These are phyloP conservation scores for Pachyrhynchus sulphureomaculatus DNA, from an alignment of 1,140 invertebrate genomes.

Conservation along the genomic window DNA sequence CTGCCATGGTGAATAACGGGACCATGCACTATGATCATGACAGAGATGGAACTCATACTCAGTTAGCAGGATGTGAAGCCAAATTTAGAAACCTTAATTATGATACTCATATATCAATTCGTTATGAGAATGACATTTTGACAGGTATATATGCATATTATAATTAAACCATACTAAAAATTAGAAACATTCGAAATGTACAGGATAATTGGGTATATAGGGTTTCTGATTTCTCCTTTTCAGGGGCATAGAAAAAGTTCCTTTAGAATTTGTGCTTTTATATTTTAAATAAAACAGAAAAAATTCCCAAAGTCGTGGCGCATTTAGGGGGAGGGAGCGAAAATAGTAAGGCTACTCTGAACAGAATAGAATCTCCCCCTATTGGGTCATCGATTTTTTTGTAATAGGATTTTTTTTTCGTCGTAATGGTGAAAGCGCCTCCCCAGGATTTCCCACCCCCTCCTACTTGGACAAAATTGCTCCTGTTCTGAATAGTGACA, in stretches of 20 bases:
- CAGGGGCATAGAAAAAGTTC: background rate
- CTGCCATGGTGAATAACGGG: slow-evolving; percentile 98
- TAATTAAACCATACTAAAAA: background rate
- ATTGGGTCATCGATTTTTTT: too few relatives aligned
- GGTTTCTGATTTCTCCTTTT: background rate
- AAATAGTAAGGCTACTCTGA: too few relatives aligned
- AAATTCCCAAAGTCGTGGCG: too few relatives aligned
- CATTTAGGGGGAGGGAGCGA: too few relatives aligned
- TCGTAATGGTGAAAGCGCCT: too few relatives aligned
- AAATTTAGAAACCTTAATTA: slow-evolving; percentile 92
- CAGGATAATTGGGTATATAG: background rate
- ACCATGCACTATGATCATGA: slow-evolving; percentile 96
- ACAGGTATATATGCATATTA: slow-evolving; percentile 61
- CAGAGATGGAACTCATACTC: slow-evolving; percentile 95
- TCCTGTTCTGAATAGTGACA: too few relatives aligned
- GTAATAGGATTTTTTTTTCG: too few relatives aligned
- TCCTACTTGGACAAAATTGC: too few relatives aligned
- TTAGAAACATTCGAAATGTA: background rate
- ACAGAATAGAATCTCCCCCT: too few relatives aligned
- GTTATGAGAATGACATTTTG: slow-evolving; percentile 88
- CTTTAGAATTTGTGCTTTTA: background rate
- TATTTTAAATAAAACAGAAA: too few relatives aligned
- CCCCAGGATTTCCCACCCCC: too few relatives aligned
- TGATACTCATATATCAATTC: slow-evolving; percentile 87
- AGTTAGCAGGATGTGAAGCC: slow-evolving; percentile 90